phyloP scores from a whole-genome alignment of 2,888 invertebrate species.

The Thysanoteuthis rhombus region DNA sequence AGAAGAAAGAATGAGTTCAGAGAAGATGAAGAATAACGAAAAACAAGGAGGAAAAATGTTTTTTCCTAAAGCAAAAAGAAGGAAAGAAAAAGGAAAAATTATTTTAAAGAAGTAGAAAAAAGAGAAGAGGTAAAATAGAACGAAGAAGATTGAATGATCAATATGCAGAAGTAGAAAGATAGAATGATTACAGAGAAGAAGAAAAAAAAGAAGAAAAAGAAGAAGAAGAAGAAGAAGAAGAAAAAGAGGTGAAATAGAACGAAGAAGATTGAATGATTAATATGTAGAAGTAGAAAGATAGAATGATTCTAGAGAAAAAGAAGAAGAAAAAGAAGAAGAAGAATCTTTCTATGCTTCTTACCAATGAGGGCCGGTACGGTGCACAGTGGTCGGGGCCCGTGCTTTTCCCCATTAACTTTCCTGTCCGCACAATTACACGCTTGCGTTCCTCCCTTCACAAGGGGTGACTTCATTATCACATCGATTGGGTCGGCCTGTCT shows the following conservation, averaged over 20 bases:
- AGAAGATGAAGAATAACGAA: not conserved
- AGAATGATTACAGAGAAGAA: not conserved
- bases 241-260: not conserved
- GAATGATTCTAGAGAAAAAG: not conserved
- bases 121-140: not conserved
- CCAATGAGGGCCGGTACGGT: not conserved
- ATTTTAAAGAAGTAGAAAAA: not conserved
- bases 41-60: too few relatives aligned
- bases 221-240: not conserved
- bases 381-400: not conserved
- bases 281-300: not conserved
- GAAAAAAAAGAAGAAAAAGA: rapidly evolving
- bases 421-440: conserved; percentile 12
- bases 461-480: conserved; percentile 12
- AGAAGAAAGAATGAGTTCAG: not conserved
- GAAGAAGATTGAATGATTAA: not conserved
- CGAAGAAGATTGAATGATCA: not conserved
- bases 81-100: not conserved
- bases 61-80: not conserved
- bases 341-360: not conserved
- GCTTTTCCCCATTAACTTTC: not conserved
- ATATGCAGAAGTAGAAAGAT: not conserved
- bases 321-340: not conserved
- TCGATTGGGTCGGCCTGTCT: conserved; percentile 12
- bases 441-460: not conserved